phyloP scores from a whole-genome alignment of 2,888 invertebrate species.

The Notocelia uddmanniana region DNA sequence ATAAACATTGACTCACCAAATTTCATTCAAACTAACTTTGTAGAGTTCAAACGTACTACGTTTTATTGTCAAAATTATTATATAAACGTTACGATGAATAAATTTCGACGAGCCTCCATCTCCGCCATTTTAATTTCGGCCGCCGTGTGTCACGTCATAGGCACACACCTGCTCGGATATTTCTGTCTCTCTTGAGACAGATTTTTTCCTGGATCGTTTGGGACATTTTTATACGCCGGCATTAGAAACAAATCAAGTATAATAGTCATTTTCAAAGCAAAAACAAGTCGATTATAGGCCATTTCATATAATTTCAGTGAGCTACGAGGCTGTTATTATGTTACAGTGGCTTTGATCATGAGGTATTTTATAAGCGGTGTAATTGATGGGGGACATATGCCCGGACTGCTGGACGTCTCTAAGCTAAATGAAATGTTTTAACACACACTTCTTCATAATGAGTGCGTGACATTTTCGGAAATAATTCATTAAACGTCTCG shows the following conservation, averaged over 20 bases:
- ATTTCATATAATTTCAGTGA: constrained; percentile 79
- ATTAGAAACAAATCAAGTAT: constrained; percentile 78
- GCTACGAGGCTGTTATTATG: constrained; percentile 70
- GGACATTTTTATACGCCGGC: constrained; percentile 77
- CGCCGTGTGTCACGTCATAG: constrained; percentile 42
- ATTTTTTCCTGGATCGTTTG: constrained; percentile 67
- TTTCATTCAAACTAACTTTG: constrained; percentile 64
- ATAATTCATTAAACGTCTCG: constrained; percentile 14
- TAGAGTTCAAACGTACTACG: constrained; percentile 60
- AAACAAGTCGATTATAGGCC: constrained; percentile 82
- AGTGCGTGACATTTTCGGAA: constrained; percentile 26
- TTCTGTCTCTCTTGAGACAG: constrained; percentile 71
- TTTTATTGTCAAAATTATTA: constrained; percentile 66
- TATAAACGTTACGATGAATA: constrained; percentile 69
- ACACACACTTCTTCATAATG: constrained; percentile 59
- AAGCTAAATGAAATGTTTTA: constrained; percentile 61
- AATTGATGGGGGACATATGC: constrained; percentile 69
- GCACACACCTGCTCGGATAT: constrained; percentile 70
- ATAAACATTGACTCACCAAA: constrained; percentile 58
- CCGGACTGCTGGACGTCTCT: constrained; percentile 60
- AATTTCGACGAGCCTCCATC: constrained; percentile 66
- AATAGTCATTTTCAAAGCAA: constrained; percentile 79
- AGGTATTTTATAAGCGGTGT: constrained; percentile 67
- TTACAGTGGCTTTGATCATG: constrained; percentile 71
- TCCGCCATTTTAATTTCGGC: constrained; percentile 71